Percentiles rank a stretch among this genome's conserved stretches.
Conservation (phyloP, 2,888 invertebrate species). For the Drosophila borealis region DNA sequence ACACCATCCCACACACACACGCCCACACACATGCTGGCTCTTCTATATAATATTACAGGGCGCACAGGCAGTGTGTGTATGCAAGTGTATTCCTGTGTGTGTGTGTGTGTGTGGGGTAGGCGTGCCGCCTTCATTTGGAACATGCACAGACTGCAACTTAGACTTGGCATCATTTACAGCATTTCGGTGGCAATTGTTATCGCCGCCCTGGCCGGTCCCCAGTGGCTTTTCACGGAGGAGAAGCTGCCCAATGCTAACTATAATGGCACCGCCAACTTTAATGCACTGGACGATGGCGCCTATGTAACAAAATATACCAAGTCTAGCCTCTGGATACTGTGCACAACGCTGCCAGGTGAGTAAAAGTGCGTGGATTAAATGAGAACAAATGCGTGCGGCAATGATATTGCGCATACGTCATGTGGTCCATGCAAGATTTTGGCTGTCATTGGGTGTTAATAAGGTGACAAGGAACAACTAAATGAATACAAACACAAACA, state of each 20-base stretch:
- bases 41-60: conserved; percentile 11
- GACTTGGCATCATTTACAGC: conserved; percentile 60
- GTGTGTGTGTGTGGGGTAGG: conserved; percentile 2
- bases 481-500: conserved; percentile 3
- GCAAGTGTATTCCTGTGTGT: not conserved
- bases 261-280: conserved; percentile 88
- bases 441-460: not conserved
- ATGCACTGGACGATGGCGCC: conserved; percentile 83
- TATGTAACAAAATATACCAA: conserved; percentile 84
- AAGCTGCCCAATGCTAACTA: conserved; percentile 91
- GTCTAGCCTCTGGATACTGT: conserved; percentile 85
- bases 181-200: conserved; percentile 85
- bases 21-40: not conserved
- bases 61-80: conserved; percentile 1
- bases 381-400: conserved; percentile 22
- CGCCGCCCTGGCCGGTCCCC: conserved; percentile 86
- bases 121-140: not conserved
- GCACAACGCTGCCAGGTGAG: conserved; percentile 84
- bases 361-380: conserved; percentile 2
- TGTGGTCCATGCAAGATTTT: conserved; percentile 1
- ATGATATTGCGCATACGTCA: conserved; percentile 39
- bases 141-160: conserved; percentile 32
- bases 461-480: not conserved
- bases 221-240: conserved; percentile 95
- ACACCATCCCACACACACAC: conserved; percentile 1